Evolutionary conservation across 2,888 invertebrate species (phyloP).

Genomic region (Stegana nigrithorax): DNA sequence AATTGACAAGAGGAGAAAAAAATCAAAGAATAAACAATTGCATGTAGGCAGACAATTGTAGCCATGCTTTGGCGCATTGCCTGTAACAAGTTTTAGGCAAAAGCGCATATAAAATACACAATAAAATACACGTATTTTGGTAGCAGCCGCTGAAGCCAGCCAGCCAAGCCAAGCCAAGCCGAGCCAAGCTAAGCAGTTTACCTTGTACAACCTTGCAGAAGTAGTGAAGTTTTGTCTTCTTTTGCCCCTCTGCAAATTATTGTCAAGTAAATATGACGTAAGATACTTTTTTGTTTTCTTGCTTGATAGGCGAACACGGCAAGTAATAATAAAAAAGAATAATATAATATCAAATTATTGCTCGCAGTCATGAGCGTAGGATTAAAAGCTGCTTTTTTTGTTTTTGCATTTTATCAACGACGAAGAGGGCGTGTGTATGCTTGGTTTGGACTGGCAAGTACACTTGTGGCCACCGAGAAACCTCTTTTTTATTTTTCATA

Average conservation of each 20-base stretch:
- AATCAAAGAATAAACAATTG: too few species aligned
- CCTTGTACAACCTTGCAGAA: constrained; percentile 54
- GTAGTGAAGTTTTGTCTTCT: constrained; percentile 3
- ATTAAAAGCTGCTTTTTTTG: constrained; percentile 4
- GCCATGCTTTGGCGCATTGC: too few species aligned
- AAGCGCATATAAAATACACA: too few species aligned
- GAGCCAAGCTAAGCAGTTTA: constrained; percentile 46
- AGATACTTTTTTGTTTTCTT: background rate
- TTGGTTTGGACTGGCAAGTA: too few species aligned
- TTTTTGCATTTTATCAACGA: background rate
- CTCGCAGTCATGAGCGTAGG: constrained; percentile 10
- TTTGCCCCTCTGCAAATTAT: constrained; percentile 31
- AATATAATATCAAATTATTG: background rate
- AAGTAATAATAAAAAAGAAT: background rate
- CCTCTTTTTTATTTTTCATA: background rate
- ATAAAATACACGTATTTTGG: too few species aligned
- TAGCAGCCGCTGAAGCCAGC: too few species aligned
- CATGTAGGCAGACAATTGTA: too few species aligned
- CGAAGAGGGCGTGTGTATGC: background rate
- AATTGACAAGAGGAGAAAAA: too few species aligned
- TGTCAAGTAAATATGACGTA: constrained; percentile 19
- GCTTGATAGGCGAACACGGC: background rate
- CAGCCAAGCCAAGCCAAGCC: too few species aligned
- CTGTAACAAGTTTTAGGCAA: too few species aligned
- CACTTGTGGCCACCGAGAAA: background rate